Percentiles rank a stretch among this genome's conserved stretches.
Evolutionary conservation across 2,113 vertebrate genomes (phyloP).

Genomic region (Vombatus ursinus): DNA sequence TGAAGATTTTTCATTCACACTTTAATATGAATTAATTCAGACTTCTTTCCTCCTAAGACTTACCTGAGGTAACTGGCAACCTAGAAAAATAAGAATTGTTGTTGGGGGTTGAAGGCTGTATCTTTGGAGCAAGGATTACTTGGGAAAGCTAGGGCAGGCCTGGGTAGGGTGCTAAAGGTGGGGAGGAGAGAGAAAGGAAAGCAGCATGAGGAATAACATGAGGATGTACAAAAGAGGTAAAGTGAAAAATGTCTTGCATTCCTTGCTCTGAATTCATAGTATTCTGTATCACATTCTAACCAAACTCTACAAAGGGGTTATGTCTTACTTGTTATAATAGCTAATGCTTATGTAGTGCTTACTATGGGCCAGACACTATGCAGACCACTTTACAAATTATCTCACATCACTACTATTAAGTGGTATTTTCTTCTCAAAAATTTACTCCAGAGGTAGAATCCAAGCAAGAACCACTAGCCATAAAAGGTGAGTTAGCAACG

Average conservation of each 20-base stretch:
- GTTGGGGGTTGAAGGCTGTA: neutral
- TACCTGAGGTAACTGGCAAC: neutral
- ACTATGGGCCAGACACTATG: neutral
- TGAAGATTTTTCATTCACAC: neutral
- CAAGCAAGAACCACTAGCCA: neutral
- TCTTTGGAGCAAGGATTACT: neutral
- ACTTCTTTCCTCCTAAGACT: neutral
- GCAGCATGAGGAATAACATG: neutral
- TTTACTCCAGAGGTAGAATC: neutral
- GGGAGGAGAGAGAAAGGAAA: neutral
- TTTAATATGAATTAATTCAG: neutral
- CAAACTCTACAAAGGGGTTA: neutral
- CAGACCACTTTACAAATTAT: neutral
- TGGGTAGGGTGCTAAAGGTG: neutral
- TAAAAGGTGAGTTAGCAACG: neutral
- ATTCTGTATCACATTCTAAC: neutral
- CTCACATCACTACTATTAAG: no score
- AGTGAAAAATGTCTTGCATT: neutral
- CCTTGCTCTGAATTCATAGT: neutral
- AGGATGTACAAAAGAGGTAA: neutral
- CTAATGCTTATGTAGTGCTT: neutral
- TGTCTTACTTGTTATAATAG: neutral
- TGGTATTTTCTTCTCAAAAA: neutral
- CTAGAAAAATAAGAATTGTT: neutral
- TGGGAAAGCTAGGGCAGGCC: neutral